Evolutionary conservation across 1,140 invertebrate genomes (phyloP), one percentile per base, ranked within the genome.

Genomic region (Brachionus paranguensis): DNA sequence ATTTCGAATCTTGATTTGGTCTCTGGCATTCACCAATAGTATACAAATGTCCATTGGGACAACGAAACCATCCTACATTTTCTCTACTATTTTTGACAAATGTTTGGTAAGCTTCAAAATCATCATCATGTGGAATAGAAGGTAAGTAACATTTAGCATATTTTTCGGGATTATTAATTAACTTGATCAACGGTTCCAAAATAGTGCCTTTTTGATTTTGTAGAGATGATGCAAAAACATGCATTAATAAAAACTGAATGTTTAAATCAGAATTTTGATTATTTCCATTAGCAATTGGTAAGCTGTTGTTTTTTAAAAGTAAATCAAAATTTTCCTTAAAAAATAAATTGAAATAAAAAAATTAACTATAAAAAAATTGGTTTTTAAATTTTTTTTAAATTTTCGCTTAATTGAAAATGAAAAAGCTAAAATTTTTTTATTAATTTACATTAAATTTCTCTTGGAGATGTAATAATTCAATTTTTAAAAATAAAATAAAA

Each of bases 11-110:
- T 10, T 37, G 14, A 41, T 24, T 43, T 41, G 87, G 86, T n/a
- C n/a, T n/a, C 47, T 86, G 86, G 85, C 87, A 88, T 86, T 88
- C 85, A 60, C 87, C 87, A 84, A 88, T 87, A 14, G 86, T 74
- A 65, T 88, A 88, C 68, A 86, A 84, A 84, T 88, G 87, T 74
- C 87, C 87, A 86, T 87, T 87, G 11, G 86, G 86, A 85, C 88
- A 88, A 20, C 84, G 86, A 84, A 3, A 86, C 72, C 72, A 76
- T 50, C 0, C 45, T 78, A 64, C 76, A 78, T 74, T 84, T 86
- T 70, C 85, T 17, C 74, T 85, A 74, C 4, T 64, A 68, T 45
- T 37, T 41, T 43, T 79, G 3, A 17, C 12, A 85, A 87, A 65
- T 60, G 85, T 86, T 68, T 86, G 83, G 43, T 72, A 86, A 12